These are phyloP conservation scores for Galerucella pusilla DNA, from an alignment of 2,888 invertebrate genomes.

Conservation along the genomic window DNA sequence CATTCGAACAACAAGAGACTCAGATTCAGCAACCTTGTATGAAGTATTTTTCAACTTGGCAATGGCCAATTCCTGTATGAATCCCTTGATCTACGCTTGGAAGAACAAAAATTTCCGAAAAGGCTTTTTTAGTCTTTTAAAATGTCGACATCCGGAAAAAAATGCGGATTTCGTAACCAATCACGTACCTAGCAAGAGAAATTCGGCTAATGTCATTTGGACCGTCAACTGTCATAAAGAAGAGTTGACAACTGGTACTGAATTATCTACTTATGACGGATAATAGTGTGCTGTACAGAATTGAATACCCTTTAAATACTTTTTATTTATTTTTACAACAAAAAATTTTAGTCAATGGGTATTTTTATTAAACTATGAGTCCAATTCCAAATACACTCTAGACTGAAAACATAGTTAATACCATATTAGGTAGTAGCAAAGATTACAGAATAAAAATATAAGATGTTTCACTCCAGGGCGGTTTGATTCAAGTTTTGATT, in stretches of 20 bases:
- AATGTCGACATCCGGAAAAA: slow-evolving; percentile 73
- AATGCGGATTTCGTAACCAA: slow-evolving; percentile 64
- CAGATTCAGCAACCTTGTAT: slow-evolving; percentile 53
- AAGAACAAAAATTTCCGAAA: slow-evolving; percentile 82
- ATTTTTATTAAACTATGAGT: too few relatives aligned
- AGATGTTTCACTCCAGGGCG: too few relatives aligned
- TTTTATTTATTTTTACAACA: neutral
- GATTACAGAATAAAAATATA: too few relatives aligned
- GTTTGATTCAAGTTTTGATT: too few relatives aligned
- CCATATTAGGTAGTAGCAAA: too few relatives aligned
- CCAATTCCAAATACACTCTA: too few relatives aligned
- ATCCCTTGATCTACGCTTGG: slow-evolving; percentile 88
- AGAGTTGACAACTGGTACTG: slow-evolving; percentile 40
- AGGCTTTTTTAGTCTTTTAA: slow-evolving; percentile 76
- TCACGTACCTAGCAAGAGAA: slow-evolving; percentile 68
- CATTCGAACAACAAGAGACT: slow-evolving; percentile 52
- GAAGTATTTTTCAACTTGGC: slow-evolving; percentile 70
- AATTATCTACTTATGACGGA: slow-evolving; percentile 36
- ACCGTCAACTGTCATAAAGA: slow-evolving; percentile 53
- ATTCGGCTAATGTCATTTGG: slow-evolving; percentile 67
- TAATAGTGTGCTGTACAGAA: neutral
- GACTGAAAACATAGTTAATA: too few relatives aligned
- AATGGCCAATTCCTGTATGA: slow-evolving; percentile 83
- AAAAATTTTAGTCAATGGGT: neutral
- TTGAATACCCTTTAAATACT: too few relatives aligned